These are phyloP conservation scores for Actinopyga echinites DNA, from an alignment of 53 echinoderm and acorn worm genomes.

Conservation along the genomic window DNA sequence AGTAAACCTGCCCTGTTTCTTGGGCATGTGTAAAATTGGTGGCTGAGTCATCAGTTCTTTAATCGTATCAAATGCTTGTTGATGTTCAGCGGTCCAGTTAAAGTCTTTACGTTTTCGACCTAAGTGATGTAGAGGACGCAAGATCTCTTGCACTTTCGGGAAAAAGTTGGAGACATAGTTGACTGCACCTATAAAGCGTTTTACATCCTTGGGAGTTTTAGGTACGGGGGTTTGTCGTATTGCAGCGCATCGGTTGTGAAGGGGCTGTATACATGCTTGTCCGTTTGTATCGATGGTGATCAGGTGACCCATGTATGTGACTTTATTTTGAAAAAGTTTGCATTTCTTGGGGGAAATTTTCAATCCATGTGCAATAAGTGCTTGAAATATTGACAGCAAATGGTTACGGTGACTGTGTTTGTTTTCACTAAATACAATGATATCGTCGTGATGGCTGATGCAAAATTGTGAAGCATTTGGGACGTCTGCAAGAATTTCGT, in stretches of 20 bases:
- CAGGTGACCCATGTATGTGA: constrained; percentile 11
- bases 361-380: background rate
- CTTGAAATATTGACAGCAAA: background rate
- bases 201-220: background rate
- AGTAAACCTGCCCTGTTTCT: background rate
- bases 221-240: constrained; percentile 7
- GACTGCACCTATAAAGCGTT: constrained; percentile 2
- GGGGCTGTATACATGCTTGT: constrained; percentile 2
- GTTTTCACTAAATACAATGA: constrained; percentile 16
- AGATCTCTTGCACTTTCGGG: constrained; percentile 13
- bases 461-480: background rate
- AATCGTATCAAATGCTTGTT: background rate
- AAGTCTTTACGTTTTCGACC: constrained; percentile 4
- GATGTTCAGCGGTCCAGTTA: constrained; percentile 15
- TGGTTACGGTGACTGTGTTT: background rate
- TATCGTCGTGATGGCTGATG: constrained; percentile 28
- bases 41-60: constrained; percentile 29
- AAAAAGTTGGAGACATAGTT: constrained; percentile 11
- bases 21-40: constrained; percentile 21
- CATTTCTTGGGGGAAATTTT: constrained; percentile 1
- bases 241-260: background rate
- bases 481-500: background rate
- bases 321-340: background rate
- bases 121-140: constrained; percentile 22
- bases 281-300: background rate